These are phyloP conservation scores for Orchesella flavescens DNA, from an alignment of 2,888 invertebrate genomes.

Conservation along the genomic window DNA sequence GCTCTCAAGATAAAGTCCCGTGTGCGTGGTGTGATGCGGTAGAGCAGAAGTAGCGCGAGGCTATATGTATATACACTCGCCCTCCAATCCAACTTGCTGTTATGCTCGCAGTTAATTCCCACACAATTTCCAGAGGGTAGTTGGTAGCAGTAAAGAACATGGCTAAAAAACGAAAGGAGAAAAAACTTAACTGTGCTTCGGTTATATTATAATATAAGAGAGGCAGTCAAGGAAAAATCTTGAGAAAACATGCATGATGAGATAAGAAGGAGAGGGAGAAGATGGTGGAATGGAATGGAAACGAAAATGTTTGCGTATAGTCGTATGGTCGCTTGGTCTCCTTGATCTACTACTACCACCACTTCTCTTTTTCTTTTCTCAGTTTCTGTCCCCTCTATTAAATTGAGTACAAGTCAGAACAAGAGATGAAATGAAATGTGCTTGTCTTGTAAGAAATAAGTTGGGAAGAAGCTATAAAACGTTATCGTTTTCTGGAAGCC, in stretches of 20 bases:
- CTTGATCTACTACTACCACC: too few relatives aligned
- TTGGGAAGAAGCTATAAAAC: constrained; percentile 7
- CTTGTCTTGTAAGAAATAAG: neutral
- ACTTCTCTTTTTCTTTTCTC: constrained; percentile 5
- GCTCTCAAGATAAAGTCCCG: constrained; percentile 41
- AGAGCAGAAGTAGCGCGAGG: neutral
- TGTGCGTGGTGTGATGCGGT: neutral
- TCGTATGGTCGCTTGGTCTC: too few relatives aligned
- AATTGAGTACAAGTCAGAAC: constrained; percentile 30
- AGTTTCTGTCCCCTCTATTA: constrained; percentile 2
- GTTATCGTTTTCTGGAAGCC: constrained; percentile 25
- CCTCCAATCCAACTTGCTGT: too few relatives aligned
- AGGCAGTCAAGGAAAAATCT: constrained; percentile 14
- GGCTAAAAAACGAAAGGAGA: neutral
- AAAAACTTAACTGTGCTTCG: neutral
- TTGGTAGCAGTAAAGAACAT: neutral
- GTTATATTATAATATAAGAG: neutral
- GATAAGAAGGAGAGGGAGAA: constrained; percentile 15
- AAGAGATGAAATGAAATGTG: constrained; percentile 26
- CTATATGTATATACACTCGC: too few relatives aligned
- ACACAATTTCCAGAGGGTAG: constrained; percentile 1
- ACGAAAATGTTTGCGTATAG: constrained; percentile 18
- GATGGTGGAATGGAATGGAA: too few relatives aligned
- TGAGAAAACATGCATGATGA: constrained; percentile 2
- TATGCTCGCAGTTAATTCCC: constrained; percentile 33